Evolutionary conservation across 2,113 vertebrate genomes (phyloP).

Genomic region (Guaruba guarouba): DNA sequence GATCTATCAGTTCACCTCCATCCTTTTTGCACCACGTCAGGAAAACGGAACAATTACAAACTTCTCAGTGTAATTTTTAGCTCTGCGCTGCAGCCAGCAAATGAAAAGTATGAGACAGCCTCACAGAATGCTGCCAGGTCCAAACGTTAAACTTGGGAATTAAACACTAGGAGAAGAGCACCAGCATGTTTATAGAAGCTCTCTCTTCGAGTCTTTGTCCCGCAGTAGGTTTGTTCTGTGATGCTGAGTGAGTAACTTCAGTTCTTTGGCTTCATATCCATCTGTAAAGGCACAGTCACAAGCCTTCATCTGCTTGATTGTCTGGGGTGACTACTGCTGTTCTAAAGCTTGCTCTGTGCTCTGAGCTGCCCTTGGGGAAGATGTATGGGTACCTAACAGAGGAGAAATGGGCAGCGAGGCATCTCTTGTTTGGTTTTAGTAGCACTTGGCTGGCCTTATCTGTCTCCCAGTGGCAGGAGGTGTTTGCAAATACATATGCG

Average conservation of each 20-base stretch:
- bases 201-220: neutral
- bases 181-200: neutral
- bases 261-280: neutral
- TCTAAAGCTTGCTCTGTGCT: neutral
- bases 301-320: neutral
- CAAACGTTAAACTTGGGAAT: neutral
- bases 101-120: neutral
- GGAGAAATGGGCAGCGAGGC: neutral
- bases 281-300: neutral
- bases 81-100: neutral
- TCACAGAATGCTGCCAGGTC: neutral
- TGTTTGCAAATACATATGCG: slow-evolving; percentile 28
- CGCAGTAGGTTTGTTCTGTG: neutral
- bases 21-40: neutral
- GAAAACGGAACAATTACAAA: neutral
- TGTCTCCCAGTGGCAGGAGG: slow-evolving; percentile 10
- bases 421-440: neutral
- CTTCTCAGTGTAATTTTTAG: neutral
- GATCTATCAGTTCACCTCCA: neutral
- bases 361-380: neutral
- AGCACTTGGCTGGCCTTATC: neutral
- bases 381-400: fast-evolving
- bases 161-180: neutral
- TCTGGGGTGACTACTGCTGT: too few relatives aligned
- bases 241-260: neutral